Base-by-base conservation (phyloP, 2,113 vertebrate species). In the Acrocephalus arundinaceus region DNA sequence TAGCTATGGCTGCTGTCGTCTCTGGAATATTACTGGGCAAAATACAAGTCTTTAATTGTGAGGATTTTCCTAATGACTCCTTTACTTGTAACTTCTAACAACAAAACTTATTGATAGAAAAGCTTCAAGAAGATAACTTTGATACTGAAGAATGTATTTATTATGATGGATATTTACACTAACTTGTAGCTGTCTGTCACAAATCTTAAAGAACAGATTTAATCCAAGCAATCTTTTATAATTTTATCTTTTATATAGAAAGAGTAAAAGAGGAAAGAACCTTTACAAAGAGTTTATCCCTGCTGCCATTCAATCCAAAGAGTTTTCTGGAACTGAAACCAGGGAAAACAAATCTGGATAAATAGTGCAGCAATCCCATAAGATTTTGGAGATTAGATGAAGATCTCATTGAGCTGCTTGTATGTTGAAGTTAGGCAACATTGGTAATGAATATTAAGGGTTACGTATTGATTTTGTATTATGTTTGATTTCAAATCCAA, bases 1-100 rank as follows among this genome's bases (percentile, higher is more conserved):
- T 27, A 77, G 6, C 13, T 77, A 23, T 16, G 7, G 8, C 2
- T 39, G 19, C 25, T 24, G 25, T 18, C 37, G 8, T 31, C 71
- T 45, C n/a, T 66, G 20, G 24, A 78, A 35, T 10, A 8, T 9
- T 21, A 2, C 3, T 45, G 23, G 18, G 8, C 2, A 90, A 94
- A 90, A 51, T 6, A 58, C 4, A 0, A 19, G 11, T 70, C 57
- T 68, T 65, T 11, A 4, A 12, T 30, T 31, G 3, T 35, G 20
- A 1, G 5, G 1, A 1, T 10, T n/a, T 48, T 24, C 14, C 31
- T 62, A 49, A 31, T 24, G 4, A 25, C 8, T 43, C 33, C 3
- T 72, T 80, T 55, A 9, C 0, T 43, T 68, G 77, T 43, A 23
- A 58, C 77, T 88, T 78, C 48, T 75, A 81, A 39, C 6, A 39